Percentiles rank a stretch among this genome's conserved stretches.
These are phyloP conservation scores for Triplophysa siluroides DNA, from an alignment of 2,113 vertebrate species.

Conservation along the genomic window DNA sequence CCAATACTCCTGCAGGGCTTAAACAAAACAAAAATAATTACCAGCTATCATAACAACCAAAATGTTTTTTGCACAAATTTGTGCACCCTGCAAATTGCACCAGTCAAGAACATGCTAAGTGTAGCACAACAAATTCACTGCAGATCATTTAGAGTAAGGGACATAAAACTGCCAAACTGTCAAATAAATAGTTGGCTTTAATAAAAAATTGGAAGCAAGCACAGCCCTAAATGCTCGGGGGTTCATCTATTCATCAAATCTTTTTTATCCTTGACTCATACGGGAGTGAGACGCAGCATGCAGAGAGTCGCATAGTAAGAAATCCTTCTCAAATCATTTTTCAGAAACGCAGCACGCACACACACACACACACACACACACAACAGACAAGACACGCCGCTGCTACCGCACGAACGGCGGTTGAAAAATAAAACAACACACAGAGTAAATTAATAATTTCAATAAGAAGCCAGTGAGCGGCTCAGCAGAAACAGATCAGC, in stretches of 20 bases:
- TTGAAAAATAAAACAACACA: slow-evolving; percentile 35
- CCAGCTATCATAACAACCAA: not conserved
- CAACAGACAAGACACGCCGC: not conserved
- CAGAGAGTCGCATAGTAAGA: slow-evolving; percentile 32
- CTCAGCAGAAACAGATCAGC: slow-evolving; percentile 31
- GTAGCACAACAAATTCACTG: not conserved
- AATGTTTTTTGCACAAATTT: not conserved
- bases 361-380: not conserved
- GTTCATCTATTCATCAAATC: slow-evolving; percentile 47
- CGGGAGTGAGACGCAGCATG: slow-evolving; percentile 22
- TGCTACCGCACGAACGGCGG: not conserved
- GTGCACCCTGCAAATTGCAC: not conserved
- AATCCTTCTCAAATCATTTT: slow-evolving; percentile 38
- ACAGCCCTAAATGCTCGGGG: slow-evolving; percentile 24
- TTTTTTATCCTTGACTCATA: slow-evolving; percentile 24
- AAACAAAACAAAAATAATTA: not conserved
- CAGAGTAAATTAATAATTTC: slow-evolving; percentile 49
- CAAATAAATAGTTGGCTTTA: slow-evolving; percentile 31
- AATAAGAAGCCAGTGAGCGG: slow-evolving; percentile 48
- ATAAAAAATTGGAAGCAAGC: slow-evolving; percentile 40
- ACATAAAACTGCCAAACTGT: slow-evolving; percentile 28
- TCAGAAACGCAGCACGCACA: slow-evolving; percentile 4
- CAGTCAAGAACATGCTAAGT: slow-evolving; percentile 26
- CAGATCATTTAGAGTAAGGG: slow-evolving; percentile 14
- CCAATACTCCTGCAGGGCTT: not conserved